Evolutionary conservation across 2,113 vertebrate species (phyloP), one percentile per base, ranked within the genome.

Genomic region (Steatornis caripensis): DNA sequence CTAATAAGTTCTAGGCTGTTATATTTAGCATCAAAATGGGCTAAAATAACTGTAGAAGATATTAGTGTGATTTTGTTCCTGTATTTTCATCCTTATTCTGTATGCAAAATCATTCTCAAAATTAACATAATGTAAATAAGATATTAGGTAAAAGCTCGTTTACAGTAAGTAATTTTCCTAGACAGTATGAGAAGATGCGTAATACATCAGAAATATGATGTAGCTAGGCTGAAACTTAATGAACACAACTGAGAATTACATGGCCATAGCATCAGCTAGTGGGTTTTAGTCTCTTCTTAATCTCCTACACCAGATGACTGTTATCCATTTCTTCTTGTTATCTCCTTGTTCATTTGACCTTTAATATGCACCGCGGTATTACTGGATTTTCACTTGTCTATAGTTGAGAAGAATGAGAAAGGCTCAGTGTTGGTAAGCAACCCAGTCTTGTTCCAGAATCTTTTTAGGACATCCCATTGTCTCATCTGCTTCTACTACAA

Each of bases 51-150:
- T 65, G 36, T 29, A 79, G 53, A 79, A 91, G 90, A 37, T 36
- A 51, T 22, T 78, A 36, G 57, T 23, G 34, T 89, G 32, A 85
- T 80, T 95, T 86, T 65, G 36, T 69, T 77, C 54, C 41, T 83
- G 41, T 90, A 27, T 80, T 77, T 95, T 89, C 39, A 62, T 71
- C 46, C 36, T 48, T 68, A 55, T 82, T 94, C 72, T 82, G 6
- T 39, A 76, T 91, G 84, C 61, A 89, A 66, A 93, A 84, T 70
- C 27, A 45, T 89, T 81, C 64, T 87, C 29, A 66, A 70, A 70
- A 78, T 93, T 85, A 90, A 21, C 84, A 87, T 85, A 93, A 91
- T 93, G 81, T 82, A 95, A 91, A 87, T 87, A 82, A 94, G 36
- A 66, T 43, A 46, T 92, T 90, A 94, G 36, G 74, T 90, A 55